Evolutionary conservation across 2,113 vertebrate genomes (phyloP), one percentile per base, ranked within the genome.

Genomic region (Montifringilla adamsi): DNA sequence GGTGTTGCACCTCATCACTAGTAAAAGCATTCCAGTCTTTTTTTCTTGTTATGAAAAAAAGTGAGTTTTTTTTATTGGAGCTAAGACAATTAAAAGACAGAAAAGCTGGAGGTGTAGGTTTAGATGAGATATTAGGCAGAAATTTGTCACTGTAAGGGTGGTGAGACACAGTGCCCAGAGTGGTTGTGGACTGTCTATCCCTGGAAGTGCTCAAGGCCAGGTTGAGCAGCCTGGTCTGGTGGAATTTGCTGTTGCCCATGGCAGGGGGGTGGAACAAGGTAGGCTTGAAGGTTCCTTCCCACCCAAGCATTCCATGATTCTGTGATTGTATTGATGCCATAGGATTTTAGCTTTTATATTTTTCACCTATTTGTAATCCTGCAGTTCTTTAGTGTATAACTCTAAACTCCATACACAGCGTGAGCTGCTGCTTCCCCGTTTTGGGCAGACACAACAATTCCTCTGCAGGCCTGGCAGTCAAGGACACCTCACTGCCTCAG

Each of bases 371-470:
- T 53, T 44, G 19, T 9, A 53, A 19, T 0, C 26, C 49, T 66
- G 11, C 19, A 18, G 0, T 30, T 66, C 47, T 53, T 43, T 14
- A 44, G 47, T 43, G 31, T 2, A 1, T 0, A 35, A 44, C 60
- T 64, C 39, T 0, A 7, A 55, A 66, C 39, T 11, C 60, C 60
- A 35, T 1, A 19, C 1, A 1, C 26, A 44, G 7, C 30, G 49
- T 1, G 7, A 66, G 39, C 49, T 66, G 15, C 49, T 44, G 49
- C 31, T 53, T 8, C 3, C 31, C 31, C 60, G 43, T 7, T 79
- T 28, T 1, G 31, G 7, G 2, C 47, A 79, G 2, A 43, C 31
- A 43, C 19, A 78, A 10, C 30, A 79, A 44, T 79, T 79, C 39
- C 39, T 79, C 24, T 44, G 31, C 31, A 53, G 76, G 37, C 37